Percentiles rank a stretch among this genome's conserved stretches.
These are phyloP conservation scores for Loxodonta africana DNA, from an alignment of 2,113 vertebrate genomes.

Conservation along the genomic window DNA sequence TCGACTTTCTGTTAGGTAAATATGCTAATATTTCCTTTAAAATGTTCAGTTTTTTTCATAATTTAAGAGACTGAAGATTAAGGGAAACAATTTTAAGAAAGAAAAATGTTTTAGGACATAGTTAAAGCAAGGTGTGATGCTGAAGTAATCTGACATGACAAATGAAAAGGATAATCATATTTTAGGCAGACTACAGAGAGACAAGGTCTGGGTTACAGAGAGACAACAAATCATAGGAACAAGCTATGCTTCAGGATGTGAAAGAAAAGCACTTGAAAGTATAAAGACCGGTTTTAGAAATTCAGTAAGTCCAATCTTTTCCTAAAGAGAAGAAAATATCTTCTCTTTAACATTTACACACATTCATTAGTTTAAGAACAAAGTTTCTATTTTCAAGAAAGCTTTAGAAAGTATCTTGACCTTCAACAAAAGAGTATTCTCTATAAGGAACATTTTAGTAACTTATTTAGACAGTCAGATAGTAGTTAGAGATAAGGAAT, in stretches of 20 bases:
- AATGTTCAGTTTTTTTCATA: neutral
- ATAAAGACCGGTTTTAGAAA: slow-evolving; percentile 42
- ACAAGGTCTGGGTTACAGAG: neutral
- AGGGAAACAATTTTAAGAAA: slow-evolving; percentile 3
- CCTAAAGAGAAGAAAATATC: neutral
- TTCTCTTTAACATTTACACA: neutral
- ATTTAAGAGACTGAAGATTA: neutral
- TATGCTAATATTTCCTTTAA: neutral
- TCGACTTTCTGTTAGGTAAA: neutral
- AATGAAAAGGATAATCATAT: neutral
- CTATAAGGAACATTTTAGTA: slow-evolving; percentile 11
- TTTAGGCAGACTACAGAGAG: neutral
- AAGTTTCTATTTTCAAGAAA: neutral
- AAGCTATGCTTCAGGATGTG: neutral
- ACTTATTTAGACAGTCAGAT: neutral
- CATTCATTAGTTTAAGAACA: neutral
- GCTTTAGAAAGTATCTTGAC: neutral
- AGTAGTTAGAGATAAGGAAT: slow-evolving; percentile 23
- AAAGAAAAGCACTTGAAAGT: neutral
- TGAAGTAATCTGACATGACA: neutral
- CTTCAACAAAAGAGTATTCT: neutral
- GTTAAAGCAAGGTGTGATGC: neutral
- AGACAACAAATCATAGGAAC: neutral
- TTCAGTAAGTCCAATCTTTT: neutral
- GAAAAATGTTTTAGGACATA: neutral